Percentiles rank a stretch among this genome's conserved stretches.
These are phyloP conservation scores for Terebella lapidaria DNA, from an alignment of 2,888 invertebrate genomes.

Conservation along the genomic window DNA sequence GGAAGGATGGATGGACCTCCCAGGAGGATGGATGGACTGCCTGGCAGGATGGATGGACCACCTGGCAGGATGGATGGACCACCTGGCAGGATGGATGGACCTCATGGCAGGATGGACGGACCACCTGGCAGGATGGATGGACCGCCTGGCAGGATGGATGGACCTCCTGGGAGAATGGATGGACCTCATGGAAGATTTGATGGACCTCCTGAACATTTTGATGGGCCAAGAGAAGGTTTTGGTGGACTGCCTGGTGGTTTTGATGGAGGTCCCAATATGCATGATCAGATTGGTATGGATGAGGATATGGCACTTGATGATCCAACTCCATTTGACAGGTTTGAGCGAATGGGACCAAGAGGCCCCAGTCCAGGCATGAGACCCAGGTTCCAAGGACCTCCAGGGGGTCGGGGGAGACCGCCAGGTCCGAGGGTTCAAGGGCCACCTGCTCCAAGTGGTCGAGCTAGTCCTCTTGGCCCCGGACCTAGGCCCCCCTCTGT, in stretches of 20 bases:
- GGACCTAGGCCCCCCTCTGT: no score
- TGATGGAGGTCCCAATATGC: no score
- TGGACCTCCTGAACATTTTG: conserved; percentile 1
- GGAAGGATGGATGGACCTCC: background rate
- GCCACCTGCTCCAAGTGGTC: conserved; percentile 11
- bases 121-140: background rate
- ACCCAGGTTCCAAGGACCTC: background rate
- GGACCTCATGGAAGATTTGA: background rate
- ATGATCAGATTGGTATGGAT: no score
- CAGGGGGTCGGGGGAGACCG: background rate
- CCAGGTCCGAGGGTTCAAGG: conserved; percentile 2
- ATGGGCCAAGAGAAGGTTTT: background rate
- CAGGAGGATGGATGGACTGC: no score
- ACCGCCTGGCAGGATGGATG: background rate
- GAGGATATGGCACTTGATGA: no score
- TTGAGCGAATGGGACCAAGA: no score
- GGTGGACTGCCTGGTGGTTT: background rate
- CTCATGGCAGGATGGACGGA: background rate
- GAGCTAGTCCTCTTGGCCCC: conserved; percentile 5
- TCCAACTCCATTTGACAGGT: no score
- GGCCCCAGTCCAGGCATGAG: background rate
- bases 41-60: background rate
- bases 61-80: no score
- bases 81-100: background rate
- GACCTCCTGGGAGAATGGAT: background rate